Evolutionary conservation across 2,113 vertebrate species (phyloP).

Genomic region (Polyodon spathula): DNA sequence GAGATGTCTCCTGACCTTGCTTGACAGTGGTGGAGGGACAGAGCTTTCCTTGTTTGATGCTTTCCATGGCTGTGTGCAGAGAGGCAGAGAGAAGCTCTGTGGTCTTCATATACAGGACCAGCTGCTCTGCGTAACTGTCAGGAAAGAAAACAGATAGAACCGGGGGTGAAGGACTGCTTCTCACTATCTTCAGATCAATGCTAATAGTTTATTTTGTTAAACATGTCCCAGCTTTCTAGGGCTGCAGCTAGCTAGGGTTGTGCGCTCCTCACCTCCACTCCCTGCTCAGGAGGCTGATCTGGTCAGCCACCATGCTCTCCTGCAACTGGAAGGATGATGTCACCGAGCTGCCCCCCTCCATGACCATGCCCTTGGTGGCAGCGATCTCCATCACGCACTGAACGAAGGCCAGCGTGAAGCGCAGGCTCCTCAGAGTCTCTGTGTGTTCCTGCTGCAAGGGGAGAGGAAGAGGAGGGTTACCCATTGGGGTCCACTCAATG

Average conservation of each 20-base stretch:
- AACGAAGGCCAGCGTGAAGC: slow-evolving; percentile 77
- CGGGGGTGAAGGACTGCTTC: no score
- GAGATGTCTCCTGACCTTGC: slow-evolving; percentile 65
- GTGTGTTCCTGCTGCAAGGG: slow-evolving; percentile 74
- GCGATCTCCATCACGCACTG: slow-evolving; percentile 83
- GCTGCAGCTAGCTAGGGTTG: background rate
- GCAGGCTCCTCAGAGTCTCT: slow-evolving; percentile 71
- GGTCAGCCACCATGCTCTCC: slow-evolving; percentile 84
- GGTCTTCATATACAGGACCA: slow-evolving; percentile 88
- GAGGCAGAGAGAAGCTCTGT: slow-evolving; percentile 78
- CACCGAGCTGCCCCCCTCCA: slow-evolving; percentile 40
- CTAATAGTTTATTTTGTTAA: no score
- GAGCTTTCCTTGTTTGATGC: slow-evolving; percentile 71
- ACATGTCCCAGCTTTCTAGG: background rate
- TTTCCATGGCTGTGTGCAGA: slow-evolving; percentile 73
- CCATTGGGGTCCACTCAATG: background rate
- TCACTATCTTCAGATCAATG: background rate
- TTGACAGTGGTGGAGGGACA: slow-evolving; percentile 81
- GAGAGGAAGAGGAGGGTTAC: slow-evolving; percentile 7
- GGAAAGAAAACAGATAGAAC: slow-evolving; percentile 1
- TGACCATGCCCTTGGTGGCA: slow-evolving; percentile 57
- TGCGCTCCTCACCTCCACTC: slow-evolving; percentile 79
- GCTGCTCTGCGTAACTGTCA: slow-evolving; percentile 80
- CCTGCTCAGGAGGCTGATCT: slow-evolving; percentile 83
- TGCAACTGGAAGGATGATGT: slow-evolving; percentile 68